These are phyloP conservation scores for Porites rus DNA, from an alignment of 92 coral and sea anemone genomes.

Conservation along the genomic window DNA sequence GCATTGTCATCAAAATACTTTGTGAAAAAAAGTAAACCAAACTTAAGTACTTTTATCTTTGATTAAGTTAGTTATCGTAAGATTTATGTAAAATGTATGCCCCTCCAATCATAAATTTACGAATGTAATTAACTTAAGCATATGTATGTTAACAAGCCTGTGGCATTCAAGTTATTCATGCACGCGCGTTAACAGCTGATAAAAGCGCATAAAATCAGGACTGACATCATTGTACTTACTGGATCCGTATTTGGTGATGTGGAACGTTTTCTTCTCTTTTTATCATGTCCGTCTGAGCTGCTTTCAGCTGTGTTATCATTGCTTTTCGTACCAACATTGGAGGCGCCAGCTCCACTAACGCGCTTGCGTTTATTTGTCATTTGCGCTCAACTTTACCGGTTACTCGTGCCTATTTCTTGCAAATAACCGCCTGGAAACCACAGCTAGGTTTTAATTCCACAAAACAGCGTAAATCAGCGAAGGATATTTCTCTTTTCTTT, in stretches of 20 bases:
- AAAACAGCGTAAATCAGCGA: background rate
- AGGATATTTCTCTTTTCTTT: background rate
- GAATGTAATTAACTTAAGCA: no score
- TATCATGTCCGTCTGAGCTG: slow-evolving; percentile 51
- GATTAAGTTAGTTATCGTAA: no score
- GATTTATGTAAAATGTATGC: no score
- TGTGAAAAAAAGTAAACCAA: no score
- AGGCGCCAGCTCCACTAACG: slow-evolving; percentile 53
- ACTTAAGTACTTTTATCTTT: no score
- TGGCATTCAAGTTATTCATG: no score
- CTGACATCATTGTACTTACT: slow-evolving; percentile 47
- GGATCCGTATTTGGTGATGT: slow-evolving; percentile 81
- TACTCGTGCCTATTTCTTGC: no score
- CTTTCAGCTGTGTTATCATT: slow-evolving; percentile 52
- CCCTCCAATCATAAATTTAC: no score
- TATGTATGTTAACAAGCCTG: no score
- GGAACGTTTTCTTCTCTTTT: slow-evolving; percentile 79
- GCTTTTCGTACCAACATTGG: slow-evolving; percentile 71
- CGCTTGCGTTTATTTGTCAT: slow-evolving; percentile 83
- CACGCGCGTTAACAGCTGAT: no score
- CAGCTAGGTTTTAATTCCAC: background rate
- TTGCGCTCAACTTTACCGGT: background rate
- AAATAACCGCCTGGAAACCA: background rate
- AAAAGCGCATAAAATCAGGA: background rate
- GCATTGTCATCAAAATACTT: no score